A percentile compares a stretch with the other conserved stretches of the same genome.
Conservation (phyloP, 2,888 invertebrate genomes). For the Caenorhabditis sp. region DNA sequence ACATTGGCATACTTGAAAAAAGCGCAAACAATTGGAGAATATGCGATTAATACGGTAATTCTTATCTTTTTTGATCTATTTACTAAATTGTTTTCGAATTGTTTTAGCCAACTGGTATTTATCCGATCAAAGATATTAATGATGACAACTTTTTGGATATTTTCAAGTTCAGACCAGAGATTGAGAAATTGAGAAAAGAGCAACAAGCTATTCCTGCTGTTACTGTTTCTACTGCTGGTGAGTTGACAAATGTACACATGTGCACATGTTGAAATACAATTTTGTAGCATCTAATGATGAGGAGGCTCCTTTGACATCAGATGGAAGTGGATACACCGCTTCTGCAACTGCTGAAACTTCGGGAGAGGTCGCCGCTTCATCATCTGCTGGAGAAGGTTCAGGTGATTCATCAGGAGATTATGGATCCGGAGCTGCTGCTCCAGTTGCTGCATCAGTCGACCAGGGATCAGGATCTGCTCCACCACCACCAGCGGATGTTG, state of each 20-base stretch:
- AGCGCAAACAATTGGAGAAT: constrained; percentile 50
- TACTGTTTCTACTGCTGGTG: constrained; percentile 19
- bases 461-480: constrained; percentile 6
- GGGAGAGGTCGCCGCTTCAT: constrained; percentile 12
- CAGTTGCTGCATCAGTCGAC: constrained; percentile 9
- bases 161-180: constrained; percentile 51
- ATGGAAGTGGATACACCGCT: neutral
- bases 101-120: constrained; percentile 56
- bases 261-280: too few species aligned
- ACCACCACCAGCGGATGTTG: constrained; percentile 3
- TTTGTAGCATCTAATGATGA: neutral
- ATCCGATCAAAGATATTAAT: constrained; percentile 54
- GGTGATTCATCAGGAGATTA: constrained; percentile 7
- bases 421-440: constrained; percentile 3
- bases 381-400: neutral
- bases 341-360: constrained; percentile 19
- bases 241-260: neutral
- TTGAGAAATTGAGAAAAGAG: constrained; percentile 35
- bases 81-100: neutral
- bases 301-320: neutral
- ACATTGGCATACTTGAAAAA: constrained; percentile 40
- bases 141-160: constrained; percentile 52
- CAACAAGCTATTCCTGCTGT: constrained; percentile 12
- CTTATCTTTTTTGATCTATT: neutral
- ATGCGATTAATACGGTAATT: constrained; percentile 50